Evolutionary conservation across 1,140 invertebrate genomes (phyloP), one percentile per base, ranked within the genome.

Genomic region (Gerris buenoi): DNA sequence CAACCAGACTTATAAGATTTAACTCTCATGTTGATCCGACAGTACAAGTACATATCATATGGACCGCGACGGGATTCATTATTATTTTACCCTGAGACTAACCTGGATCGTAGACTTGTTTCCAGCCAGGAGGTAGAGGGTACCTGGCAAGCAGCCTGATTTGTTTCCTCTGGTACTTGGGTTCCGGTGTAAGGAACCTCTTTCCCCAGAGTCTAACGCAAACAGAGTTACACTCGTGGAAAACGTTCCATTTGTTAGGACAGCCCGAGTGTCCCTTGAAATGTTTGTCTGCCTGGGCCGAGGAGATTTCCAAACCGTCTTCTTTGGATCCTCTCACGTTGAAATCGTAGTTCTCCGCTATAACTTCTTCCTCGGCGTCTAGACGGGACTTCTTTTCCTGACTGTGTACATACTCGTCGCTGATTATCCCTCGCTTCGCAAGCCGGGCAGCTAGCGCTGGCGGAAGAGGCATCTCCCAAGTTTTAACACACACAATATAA

Each of bases 161-260:
- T 73, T 91, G 87, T 68, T 81, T 81, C 70, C 85, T 83, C 64
- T 93, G 78, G 77, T 95, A 92, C 72, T 83, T 84, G 68, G 85
- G 83, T 67, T 83, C 84, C 58, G 90, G 89, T 71, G 86, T 82
- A 28, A 79, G 70, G 67, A 85, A 85, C 25, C 91, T 88, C 68
- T 83, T 82, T 70, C 88, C 90, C 91, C 93, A 99, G 62, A 86
- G 83, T 74, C 91, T 88, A 66, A 89, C 86, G 79, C 97, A 99
- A 78, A 85, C 96, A 26, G 85, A 83, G 1, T 84, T 85, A 78
- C 97, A 99, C 69, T 93, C 87, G 76, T 99, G 97, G 77, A 89
- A 95, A 67, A 93, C 88, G 76, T 98, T 99, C 72, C 84, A 90
- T 78, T 95, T 97, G 75, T 98, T 98, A 1, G 97, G 97, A 77